phyloP scores from a whole-genome alignment of 2,888 invertebrate species.

The Agrochola lychnidis region DNA sequence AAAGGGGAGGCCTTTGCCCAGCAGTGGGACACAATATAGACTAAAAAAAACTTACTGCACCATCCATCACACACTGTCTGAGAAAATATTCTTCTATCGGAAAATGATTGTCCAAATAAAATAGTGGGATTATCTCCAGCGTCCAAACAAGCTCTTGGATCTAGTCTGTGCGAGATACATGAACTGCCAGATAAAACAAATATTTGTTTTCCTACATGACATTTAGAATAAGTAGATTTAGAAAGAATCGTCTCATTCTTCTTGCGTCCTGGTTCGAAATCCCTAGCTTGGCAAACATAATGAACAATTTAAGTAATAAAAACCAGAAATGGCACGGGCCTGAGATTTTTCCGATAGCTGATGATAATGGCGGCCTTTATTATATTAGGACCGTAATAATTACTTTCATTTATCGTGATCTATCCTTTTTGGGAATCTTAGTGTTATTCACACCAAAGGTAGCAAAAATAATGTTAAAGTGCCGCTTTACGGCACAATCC shows the following conservation, averaged over 20 bases:
- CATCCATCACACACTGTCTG: constrained; percentile 5
- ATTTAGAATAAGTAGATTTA: background rate
- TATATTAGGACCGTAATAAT: constrained; percentile 15
- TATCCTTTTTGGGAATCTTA: background rate
- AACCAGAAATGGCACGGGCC: constrained; percentile 1
- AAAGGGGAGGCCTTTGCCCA: no score
- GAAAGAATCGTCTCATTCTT: background rate
- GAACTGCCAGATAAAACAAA: background rate
- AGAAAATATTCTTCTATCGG: constrained; percentile 31
- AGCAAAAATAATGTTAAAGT: constrained; percentile 19
- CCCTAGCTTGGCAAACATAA: background rate
- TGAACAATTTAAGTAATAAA: constrained; percentile 25
- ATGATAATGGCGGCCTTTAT: constrained; percentile 14
- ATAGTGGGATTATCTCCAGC: constrained; percentile 19
- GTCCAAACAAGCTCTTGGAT: constrained; percentile 26
- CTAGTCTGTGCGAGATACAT: constrained; percentile 1
- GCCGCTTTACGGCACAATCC: constrained; percentile 16
- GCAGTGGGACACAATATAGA: no score
- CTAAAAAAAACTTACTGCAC: background rate
- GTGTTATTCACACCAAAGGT: constrained; percentile 6
- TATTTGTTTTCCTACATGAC: background rate
- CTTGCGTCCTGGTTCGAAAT: background rate
- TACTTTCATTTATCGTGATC: background rate
- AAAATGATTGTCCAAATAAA: constrained; percentile 35
- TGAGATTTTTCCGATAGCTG: constrained; percentile 21